phyloP scores from a whole-genome alignment of 2,888 invertebrate species.

The Caenorhabditis doughertyi region DNA sequence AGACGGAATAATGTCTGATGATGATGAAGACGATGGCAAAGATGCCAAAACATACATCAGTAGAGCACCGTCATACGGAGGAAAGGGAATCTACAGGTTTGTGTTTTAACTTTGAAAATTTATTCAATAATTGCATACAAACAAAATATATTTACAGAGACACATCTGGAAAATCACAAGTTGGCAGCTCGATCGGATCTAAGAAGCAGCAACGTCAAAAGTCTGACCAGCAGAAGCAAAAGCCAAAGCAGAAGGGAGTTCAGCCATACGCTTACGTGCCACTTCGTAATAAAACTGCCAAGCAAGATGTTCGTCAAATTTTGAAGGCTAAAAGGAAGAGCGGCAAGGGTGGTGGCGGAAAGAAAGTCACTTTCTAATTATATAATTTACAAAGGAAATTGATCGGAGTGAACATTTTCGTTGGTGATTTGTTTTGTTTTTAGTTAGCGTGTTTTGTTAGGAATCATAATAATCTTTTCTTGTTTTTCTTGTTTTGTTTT shows the following conservation, averaged over 20 bases:
- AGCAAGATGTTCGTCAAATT: conserved; percentile 69
- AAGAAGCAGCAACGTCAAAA: conserved; percentile 33
- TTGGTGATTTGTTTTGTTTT: conserved; percentile 23
- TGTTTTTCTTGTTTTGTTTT: conserved; percentile 13
- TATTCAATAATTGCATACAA: not conserved
- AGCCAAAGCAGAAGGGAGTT: conserved; percentile 66
- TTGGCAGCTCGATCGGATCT: conserved; percentile 39
- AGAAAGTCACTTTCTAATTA: conserved; percentile 57
- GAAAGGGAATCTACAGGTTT: conserved; percentile 74
- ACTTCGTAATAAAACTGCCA: conserved; percentile 69
- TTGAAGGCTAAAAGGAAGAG: conserved; percentile 71
- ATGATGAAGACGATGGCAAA: conserved; percentile 45
- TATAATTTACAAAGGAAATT: not conserved
- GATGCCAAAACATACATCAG: conserved; percentile 44
- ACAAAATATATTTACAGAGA: conserved; percentile 43
- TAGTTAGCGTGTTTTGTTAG: conserved; percentile 10
- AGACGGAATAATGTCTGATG: conserved; percentile 66
- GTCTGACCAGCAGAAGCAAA: conserved; percentile 44
- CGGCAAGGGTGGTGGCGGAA: conserved; percentile 61
- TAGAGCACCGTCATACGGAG: conserved; percentile 64
- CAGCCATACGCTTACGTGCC: conserved; percentile 79
- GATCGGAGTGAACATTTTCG: not conserved
- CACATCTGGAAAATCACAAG: conserved; percentile 59
- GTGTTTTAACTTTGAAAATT: not conserved
- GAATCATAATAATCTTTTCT: conserved; percentile 22